Conservation (phyloP, 2,113 vertebrate species). For the Corynorhinus townsendii region DNA sequence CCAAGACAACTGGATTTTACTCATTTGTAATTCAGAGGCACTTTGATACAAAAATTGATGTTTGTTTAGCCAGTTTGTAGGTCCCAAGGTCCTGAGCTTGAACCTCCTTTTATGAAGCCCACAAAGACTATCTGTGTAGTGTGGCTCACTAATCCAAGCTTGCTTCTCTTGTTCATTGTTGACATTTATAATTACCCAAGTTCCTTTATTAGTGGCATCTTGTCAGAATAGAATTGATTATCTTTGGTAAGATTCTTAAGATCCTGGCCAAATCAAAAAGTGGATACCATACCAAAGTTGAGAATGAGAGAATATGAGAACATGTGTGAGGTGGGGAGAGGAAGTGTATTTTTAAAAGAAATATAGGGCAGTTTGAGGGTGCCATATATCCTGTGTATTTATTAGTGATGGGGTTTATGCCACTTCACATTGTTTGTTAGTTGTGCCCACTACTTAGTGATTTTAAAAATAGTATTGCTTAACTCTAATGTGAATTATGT, state of each 20-base stretch:
- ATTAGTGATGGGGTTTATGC: not conserved
- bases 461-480: not conserved
- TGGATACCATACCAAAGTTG: not conserved
- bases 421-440: not conserved
- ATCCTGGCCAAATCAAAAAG: not conserved
- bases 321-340: fast-evolving
- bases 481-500: slow-evolving; percentile 24
- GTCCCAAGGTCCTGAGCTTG: not conserved
- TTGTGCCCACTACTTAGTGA: not conserved
- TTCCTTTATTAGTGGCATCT: not conserved
- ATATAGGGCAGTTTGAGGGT: not conserved
- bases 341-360: not conserved
- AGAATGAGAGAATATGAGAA: not conserved
- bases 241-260: not conserved
- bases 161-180: not conserved
- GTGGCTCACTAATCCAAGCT: not conserved
- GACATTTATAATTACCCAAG: not conserved
- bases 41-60: not conserved
- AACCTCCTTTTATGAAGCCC: not conserved
- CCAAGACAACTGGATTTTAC: slow-evolving; percentile 33
- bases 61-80: slow-evolving; percentile 9
- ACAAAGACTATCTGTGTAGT: not conserved
- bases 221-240: not conserved
- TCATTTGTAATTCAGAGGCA: slow-evolving; percentile 32
- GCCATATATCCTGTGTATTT: not conserved